A percentile compares a stretch with the other conserved stretches of the same genome.
Evolutionary conservation across 2,113 vertebrate genomes (phyloP).

Genomic region (Seriola aureovittata): DNA sequence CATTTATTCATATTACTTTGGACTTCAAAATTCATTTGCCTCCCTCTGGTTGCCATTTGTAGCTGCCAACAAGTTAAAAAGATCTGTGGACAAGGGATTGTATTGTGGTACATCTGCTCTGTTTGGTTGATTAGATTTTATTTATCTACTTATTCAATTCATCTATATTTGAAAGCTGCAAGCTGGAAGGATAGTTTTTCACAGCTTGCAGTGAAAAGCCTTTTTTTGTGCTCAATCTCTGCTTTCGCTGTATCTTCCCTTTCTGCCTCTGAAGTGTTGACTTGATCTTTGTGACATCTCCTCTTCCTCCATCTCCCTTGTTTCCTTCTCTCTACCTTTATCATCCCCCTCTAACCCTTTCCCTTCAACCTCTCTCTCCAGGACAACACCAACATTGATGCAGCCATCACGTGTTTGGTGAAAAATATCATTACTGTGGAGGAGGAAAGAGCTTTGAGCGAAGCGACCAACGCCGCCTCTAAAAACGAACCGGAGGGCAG

Average conservation of each 20-base stretch:
- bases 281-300: no score
- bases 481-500: constrained; percentile 49
- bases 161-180: not conserved
- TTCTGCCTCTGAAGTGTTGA: no score
- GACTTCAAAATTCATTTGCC: not conserved
- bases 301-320: no score
- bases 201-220: not conserved
- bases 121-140: not conserved
- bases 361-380: constrained; percentile 33
- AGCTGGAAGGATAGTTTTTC: not conserved
- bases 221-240: no score
- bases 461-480: not conserved
- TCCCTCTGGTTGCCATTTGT: not conserved
- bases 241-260: not conserved
- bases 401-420: constrained; percentile 83
- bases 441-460: constrained; percentile 46
- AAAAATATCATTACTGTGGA: constrained; percentile 81
- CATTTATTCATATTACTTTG: not conserved
- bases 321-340: no score
- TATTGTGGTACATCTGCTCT: not conserved
- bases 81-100: not conserved
- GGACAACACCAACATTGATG: constrained; percentile 87
- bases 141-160: constrained; percentile 1
- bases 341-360: not conserved
- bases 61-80: not conserved